phyloP scores from a whole-genome alignment of 2,888 invertebrate species.

The Platycheirus albimanus region DNA sequence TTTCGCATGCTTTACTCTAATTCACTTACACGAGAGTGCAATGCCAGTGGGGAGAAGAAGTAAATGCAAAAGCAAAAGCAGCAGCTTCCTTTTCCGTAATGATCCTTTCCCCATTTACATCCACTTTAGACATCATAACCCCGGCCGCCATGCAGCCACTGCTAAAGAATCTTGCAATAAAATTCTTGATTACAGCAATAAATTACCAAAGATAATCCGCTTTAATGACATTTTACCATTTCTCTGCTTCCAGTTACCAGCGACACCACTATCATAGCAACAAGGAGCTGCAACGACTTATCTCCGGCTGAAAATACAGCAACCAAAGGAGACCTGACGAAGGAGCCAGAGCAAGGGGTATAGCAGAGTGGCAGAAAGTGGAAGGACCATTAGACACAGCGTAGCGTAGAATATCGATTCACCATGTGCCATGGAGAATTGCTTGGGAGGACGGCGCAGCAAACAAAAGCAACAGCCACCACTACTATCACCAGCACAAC shows the following conservation, averaged over 20 bases:
- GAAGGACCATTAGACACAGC: slow-evolving; percentile 67
- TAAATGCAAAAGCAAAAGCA: background rate
- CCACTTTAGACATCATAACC: slow-evolving; percentile 71
- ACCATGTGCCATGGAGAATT: slow-evolving; percentile 83
- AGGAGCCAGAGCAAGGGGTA: background rate
- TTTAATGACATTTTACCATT: slow-evolving; percentile 73
- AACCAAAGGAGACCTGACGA: slow-evolving; percentile 27
- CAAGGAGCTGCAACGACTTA: slow-evolving; percentile 69
- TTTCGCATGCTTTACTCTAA: slow-evolving; percentile 48
- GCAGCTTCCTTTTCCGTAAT: slow-evolving; percentile 50
- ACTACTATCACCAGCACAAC: slow-evolving; percentile 75
- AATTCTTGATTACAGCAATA: slow-evolving; percentile 73
- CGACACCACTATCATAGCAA: slow-evolving; percentile 45
- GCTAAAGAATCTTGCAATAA: slow-evolving; percentile 70
- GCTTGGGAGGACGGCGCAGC: slow-evolving; percentile 81
- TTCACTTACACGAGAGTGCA: slow-evolving; percentile 40
- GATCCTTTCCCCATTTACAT: slow-evolving; percentile 72
- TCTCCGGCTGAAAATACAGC: slow-evolving; percentile 47
- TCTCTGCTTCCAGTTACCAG: slow-evolving; percentile 69
- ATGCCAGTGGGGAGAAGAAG: background rate
- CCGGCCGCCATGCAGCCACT: slow-evolving; percentile 34
- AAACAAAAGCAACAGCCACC: slow-evolving; percentile 77
- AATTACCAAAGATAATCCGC: slow-evolving; percentile 72
- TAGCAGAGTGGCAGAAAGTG: slow-evolving; percentile 17
- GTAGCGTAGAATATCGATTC: slow-evolving; percentile 75